These are phyloP conservation scores for Cecidostiba fungosa DNA, from an alignment of 2,888 invertebrate genomes.

Conservation along the genomic window DNA sequence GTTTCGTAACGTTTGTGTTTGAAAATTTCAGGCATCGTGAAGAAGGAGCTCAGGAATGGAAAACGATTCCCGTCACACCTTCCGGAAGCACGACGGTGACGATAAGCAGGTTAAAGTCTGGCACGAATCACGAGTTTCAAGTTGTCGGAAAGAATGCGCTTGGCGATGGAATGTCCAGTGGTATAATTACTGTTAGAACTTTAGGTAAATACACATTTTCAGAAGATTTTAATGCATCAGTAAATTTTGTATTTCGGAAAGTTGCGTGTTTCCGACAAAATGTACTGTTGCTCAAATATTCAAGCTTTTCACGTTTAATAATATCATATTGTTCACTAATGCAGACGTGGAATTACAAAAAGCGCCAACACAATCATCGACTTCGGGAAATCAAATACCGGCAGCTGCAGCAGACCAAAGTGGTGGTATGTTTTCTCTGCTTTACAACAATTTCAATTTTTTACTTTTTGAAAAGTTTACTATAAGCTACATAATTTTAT, in stretches of 20 bases:
- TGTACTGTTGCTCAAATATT: neutral
- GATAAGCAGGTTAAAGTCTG: conserved; percentile 93
- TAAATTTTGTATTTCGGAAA: too few species aligned
- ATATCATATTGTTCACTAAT: neutral
- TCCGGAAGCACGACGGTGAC: conserved; percentile 92
- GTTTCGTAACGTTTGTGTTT: neutral
- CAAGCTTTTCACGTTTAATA: neutral
- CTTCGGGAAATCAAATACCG: conserved; percentile 68
- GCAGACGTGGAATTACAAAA: conserved; percentile 61
- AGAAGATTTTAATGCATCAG: neutral
- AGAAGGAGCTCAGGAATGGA: conserved; percentile 94
- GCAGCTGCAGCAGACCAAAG: conserved; percentile 73
- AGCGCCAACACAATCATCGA: conserved; percentile 57
- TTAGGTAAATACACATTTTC: conserved; percentile 84
- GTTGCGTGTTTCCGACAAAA: neutral
- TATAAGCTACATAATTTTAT: neutral
- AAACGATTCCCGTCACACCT: conserved; percentile 95
- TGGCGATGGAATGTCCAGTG: conserved; percentile 98
- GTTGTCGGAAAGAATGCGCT: conserved; percentile 96
- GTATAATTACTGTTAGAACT: conserved; percentile 93
- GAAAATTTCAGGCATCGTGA: conserved; percentile 86
- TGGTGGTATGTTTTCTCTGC: conserved; percentile 66
- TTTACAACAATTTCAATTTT: neutral
- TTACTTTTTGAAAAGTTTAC: neutral
- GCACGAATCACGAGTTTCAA: conserved; percentile 97